These are phyloP conservation scores for Callipepla squamata DNA, from an alignment of 2,113 vertebrate genomes.

Conservation along the genomic window DNA sequence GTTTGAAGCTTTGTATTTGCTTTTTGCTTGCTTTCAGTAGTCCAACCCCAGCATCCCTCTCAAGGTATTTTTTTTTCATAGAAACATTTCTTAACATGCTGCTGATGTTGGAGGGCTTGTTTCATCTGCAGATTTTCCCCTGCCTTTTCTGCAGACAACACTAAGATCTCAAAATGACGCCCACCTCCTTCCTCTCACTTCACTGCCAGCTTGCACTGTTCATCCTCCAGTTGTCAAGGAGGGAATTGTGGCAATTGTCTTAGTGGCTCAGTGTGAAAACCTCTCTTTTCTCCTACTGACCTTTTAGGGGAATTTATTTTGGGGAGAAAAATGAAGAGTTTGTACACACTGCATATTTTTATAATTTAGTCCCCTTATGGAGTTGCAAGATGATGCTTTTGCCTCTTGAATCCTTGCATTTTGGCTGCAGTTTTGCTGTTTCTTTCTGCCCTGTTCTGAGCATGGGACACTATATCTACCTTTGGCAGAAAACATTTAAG, in stretches of 20 bases:
- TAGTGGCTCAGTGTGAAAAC: slow-evolving; percentile 41
- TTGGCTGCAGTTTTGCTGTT: slow-evolving; percentile 5
- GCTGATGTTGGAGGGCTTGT: neutral
- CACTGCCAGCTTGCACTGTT: neutral
- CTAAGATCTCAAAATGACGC: neutral
- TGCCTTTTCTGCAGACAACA: neutral
- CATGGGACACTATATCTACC: neutral
- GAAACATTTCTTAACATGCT: neutral
- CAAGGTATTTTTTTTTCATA: neutral
- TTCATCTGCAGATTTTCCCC: neutral
- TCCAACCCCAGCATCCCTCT: neutral
- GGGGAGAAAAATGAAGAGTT: neutral
- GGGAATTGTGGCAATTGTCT: slow-evolving; percentile 10
- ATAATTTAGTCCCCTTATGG: slow-evolving; percentile 8
- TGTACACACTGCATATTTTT: slow-evolving; percentile 42
- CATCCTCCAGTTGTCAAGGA: neutral
- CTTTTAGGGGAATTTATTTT: slow-evolving; percentile 46
- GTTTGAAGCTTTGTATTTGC: neutral
- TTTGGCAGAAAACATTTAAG: neutral
- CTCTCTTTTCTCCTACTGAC: slow-evolving; percentile 13
- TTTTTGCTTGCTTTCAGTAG: neutral
- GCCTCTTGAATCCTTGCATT: slow-evolving; percentile 25
- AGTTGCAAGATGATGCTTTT: neutral
- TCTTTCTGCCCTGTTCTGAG: neutral
- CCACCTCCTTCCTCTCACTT: neutral